Percentiles rank a stretch among this genome's conserved stretches.
phyloP scores from a whole-genome alignment of 2,113 vertebrate genomes.

The Lycaon pictus region DNA sequence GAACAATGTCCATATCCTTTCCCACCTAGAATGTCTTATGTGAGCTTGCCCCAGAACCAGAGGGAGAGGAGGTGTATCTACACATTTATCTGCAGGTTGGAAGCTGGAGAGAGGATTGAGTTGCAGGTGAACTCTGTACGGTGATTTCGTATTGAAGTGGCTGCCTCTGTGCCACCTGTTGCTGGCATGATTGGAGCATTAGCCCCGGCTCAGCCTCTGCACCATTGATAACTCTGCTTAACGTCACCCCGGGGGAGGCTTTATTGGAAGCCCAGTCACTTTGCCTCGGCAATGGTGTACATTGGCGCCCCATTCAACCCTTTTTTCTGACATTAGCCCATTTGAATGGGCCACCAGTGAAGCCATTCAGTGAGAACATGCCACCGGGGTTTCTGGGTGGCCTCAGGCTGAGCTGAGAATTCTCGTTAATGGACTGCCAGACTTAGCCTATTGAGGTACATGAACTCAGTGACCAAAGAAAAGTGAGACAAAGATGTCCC shows the following conservation, averaged over 20 bases:
- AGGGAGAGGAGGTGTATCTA: constrained; percentile 73
- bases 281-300: constrained; percentile 90
- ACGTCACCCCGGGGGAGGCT: constrained; percentile 87
- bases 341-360: constrained; percentile 92
- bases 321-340: constrained; percentile 87
- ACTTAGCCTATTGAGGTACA: constrained; percentile 89
- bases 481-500: constrained; percentile 91
- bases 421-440: constrained; percentile 89
- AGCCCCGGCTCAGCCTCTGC: constrained; percentile 85
- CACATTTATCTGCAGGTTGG: constrained; percentile 78
- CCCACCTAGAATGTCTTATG: constrained; percentile 46
- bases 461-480: constrained; percentile 92
- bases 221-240: constrained; percentile 89
- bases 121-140: constrained; percentile 85
- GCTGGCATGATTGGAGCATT: constrained; percentile 89
- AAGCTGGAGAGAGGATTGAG: constrained; percentile 82
- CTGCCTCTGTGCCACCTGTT: constrained; percentile 88
- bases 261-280: constrained; percentile 89
- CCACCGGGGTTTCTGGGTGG: constrained; percentile 89
- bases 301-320: constrained; percentile 85
- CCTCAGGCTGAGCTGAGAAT: constrained; percentile 86
- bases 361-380: constrained; percentile 89
- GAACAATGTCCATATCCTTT: constrained; percentile 66
- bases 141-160: constrained; percentile 86
- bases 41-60: constrained; percentile 65